phyloP scores from a whole-genome alignment of 2,113 vertebrate species.

The Leptosomus discolor region DNA sequence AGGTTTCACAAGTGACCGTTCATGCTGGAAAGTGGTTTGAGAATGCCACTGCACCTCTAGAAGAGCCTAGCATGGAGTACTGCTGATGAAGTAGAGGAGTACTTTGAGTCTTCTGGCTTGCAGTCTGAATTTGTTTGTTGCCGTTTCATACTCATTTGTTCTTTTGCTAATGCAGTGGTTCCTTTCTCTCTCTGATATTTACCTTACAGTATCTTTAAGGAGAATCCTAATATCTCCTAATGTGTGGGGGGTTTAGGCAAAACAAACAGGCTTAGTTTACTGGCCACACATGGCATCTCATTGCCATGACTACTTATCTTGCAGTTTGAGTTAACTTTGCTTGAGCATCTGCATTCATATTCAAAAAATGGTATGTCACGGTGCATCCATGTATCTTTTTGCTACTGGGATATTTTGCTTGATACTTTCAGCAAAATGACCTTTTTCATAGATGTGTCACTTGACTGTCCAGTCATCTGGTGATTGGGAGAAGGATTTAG shows the following conservation, averaged over 20 bases:
- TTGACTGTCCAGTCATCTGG: neutral
- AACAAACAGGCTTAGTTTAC: neutral
- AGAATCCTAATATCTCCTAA: neutral
- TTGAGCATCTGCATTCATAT: neutral
- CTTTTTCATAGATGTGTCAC: neutral
- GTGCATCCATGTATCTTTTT: neutral
- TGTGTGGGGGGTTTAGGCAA: neutral
- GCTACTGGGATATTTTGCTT: neutral
- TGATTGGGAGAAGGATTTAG: neutral
- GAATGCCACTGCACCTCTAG: neutral
- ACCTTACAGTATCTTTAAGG: neutral
- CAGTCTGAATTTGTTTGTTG: neutral
- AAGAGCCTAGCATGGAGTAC: neutral
- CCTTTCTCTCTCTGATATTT: neutral
- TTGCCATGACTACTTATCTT: neutral
- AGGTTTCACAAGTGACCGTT: neutral
- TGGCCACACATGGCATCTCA: neutral
- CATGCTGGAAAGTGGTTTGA: neutral
- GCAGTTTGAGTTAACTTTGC: neutral
- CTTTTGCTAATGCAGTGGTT: neutral
- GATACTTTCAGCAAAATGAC: neutral
- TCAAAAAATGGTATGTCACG: neutral
- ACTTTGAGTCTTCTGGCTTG: neutral
- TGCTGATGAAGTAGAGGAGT: neutral
- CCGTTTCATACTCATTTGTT: neutral